Evolutionary conservation across 53 echinoderm and acorn worm genomes (phyloP), one percentile per base, ranked within the genome.

Genomic region (Apostichopus leukothele): DNA sequence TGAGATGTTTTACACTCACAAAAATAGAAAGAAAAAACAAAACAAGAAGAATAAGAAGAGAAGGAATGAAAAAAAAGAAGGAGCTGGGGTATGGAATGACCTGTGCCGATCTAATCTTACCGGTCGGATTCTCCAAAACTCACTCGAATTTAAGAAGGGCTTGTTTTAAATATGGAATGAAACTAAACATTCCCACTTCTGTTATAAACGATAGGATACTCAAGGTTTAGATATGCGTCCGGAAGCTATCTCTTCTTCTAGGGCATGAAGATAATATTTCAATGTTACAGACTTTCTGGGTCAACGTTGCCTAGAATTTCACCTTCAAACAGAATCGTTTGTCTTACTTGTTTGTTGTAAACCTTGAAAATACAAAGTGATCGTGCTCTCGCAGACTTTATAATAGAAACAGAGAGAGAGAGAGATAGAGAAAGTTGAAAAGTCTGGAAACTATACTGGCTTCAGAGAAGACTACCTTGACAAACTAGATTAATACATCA

Each of bases 271-370:
- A 79, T 79, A 79, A 52, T 51, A 53, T 79, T 79, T 79, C 79
- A 79, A 79, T 52, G 51, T 53, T 79, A 52, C 51, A 51, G 51
- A 79, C 79, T 52, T 79, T 79, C 79, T 79, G 79, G 51, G 79
- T 79, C 79, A 79, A 79, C 51, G 50, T 79, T 79, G 79, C 79
- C 51, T 79, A 6, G 50, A 51, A 79, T 79, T 79, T 79, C 79
- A 52, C 19, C 52, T 79, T n/a, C 63, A 63, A 13, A 13, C 11
- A 63, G 16, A 13, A 11, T 13, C 12, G 76, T 5, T 76, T 76
- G 26, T 50, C 76, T 20, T 76, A 12, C 76, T 27, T 27, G n/a
- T 76, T 76, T n/a, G 22, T 77, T 77, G 9, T 27, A 4, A 9
- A 77, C 9, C 77, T 50, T 10, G 52, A 4, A 39, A 50, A 12